Percentiles rank a stretch among this genome's conserved stretches.
These are phyloP conservation scores for Drosophila orena DNA, from an alignment of 1,140 invertebrate species.

Conservation along the genomic window DNA sequence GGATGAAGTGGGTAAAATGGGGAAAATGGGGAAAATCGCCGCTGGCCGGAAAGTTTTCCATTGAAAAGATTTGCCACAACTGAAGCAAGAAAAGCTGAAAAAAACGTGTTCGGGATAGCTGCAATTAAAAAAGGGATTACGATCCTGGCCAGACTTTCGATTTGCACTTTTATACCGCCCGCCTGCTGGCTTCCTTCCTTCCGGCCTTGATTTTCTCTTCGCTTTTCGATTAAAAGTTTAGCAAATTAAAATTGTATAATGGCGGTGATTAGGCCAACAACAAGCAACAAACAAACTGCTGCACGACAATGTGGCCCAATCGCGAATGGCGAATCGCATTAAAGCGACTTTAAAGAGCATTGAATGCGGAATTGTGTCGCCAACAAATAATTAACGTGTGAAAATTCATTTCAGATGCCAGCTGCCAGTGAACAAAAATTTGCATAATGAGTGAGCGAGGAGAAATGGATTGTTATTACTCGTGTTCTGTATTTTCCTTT, in stretches of 20 bases:
- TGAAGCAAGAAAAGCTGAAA: background rate
- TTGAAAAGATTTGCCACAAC: slow-evolving; percentile 32
- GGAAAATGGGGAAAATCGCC: slow-evolving; percentile 24
- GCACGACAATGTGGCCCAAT: background rate
- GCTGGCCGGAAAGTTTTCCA: slow-evolving; percentile 41
- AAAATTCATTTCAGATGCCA: slow-evolving; percentile 60
- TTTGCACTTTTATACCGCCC: slow-evolving; percentile 40
- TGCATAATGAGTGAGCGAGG: slow-evolving; percentile 55
- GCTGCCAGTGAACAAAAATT: slow-evolving; percentile 57
- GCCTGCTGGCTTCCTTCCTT: slow-evolving; percentile 9
- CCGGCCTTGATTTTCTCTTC: slow-evolving; percentile 24
- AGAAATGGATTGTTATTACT: slow-evolving; percentile 69
- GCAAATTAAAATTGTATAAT: slow-evolving; percentile 80
- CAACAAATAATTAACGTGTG: slow-evolving; percentile 69
- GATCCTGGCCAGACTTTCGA: slow-evolving; percentile 61
- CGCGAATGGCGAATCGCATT: background rate
- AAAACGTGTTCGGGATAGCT: slow-evolving; percentile 49
- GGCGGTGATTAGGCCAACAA: slow-evolving; percentile 66
- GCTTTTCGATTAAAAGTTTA: slow-evolving; percentile 75
- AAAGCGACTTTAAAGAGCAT: slow-evolving; percentile 13
- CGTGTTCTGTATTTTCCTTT: slow-evolving; percentile 33
- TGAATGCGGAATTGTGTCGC: slow-evolving; percentile 46
- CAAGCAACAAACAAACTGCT: background rate
- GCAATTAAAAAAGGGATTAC: slow-evolving; percentile 82
- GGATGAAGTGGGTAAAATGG: background rate